Percentiles rank a stretch among this genome's conserved stretches.
Conservation (phyloP, 2,888 invertebrate species). For the Strigamia crassipes region DNA sequence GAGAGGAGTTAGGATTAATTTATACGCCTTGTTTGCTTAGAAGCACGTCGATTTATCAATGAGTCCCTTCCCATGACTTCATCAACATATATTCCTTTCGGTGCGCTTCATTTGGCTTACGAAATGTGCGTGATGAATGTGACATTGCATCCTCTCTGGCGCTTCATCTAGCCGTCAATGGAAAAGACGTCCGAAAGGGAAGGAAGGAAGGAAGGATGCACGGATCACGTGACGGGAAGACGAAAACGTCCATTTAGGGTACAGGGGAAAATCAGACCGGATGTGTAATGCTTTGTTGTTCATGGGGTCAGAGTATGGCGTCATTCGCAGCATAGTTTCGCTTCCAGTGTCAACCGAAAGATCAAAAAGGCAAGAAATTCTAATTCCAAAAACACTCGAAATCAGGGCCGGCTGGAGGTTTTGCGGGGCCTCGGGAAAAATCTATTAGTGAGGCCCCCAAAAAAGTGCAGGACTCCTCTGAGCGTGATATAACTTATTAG, state of each 20-base stretch:
- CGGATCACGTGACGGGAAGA: conserved; percentile 25
- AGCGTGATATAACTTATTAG: too few relatives aligned
- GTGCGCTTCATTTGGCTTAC: not conserved
- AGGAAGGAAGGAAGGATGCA: conserved; percentile 45
- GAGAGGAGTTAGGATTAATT: too few relatives aligned
- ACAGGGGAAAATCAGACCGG: conserved; percentile 2
- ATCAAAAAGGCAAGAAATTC: not conserved
- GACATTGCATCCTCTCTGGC: not conserved
- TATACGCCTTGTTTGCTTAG: too few relatives aligned
- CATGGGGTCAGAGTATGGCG: not conserved
- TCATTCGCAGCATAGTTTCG: not conserved
- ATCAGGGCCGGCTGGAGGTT: too few relatives aligned
- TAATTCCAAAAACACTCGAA: not conserved
- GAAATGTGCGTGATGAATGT: not conserved
- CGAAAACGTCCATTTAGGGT: conserved; percentile 1
- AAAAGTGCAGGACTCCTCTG: too few relatives aligned
- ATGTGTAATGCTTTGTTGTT: not conserved
- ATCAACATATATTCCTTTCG: too few relatives aligned
- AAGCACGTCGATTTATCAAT: too few relatives aligned
- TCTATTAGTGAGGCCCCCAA: too few relatives aligned
- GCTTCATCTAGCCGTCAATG: not conserved
- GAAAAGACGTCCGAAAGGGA: conserved; percentile 19
- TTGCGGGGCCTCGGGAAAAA: too few relatives aligned
- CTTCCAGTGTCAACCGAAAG: not conserved
- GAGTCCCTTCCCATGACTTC: too few relatives aligned